Conservation (phyloP, 2,797 vertebrate species). For the Sebastes nivosus region DNA sequence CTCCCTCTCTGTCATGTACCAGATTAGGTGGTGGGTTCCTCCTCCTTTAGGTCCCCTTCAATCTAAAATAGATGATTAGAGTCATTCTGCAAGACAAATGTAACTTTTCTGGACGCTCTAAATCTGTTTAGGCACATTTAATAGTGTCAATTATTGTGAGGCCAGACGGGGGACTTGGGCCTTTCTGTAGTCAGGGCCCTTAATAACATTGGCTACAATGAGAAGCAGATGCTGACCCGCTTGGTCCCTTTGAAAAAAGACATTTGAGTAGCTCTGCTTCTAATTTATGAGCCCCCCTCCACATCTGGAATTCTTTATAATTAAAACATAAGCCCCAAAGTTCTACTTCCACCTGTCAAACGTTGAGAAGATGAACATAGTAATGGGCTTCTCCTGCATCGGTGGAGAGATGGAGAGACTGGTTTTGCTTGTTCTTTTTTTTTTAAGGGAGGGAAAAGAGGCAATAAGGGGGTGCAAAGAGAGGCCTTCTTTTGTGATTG, state of each 20-base stretch:
- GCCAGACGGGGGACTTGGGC: conserved; percentile 90
- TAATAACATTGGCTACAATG: conserved; percentile 98
- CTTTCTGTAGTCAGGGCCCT: conserved; percentile 96
- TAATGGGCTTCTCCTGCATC: conserved; percentile 93
- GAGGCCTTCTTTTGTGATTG: conserved; percentile 57
- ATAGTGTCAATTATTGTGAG: conserved; percentile 98
- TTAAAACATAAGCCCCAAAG: conserved; percentile 98
- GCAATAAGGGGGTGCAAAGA: conserved; percentile 56
- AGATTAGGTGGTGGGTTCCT: conserved; percentile 69
- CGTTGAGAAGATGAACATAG: conserved; percentile 97
- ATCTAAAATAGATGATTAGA: conserved; percentile 93
- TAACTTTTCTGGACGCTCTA: conserved; percentile 95
- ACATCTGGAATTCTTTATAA: conserved; percentile 99
- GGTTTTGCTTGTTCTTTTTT: conserved; percentile 55
- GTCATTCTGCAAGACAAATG: conserved; percentile 97
- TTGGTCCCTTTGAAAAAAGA: conserved; percentile 97
- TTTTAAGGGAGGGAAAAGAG: conserved; percentile 36
- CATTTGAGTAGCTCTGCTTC: conserved; percentile 97
- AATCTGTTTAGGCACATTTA: conserved; percentile 98
- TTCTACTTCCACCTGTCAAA: conserved; percentile 99
- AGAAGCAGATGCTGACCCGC: conserved; percentile 98
- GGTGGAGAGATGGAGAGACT: conserved; percentile 69
- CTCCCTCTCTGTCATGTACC: conserved; percentile 57
- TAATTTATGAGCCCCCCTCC: conserved; percentile 94
- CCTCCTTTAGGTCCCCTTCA: conserved; percentile 71